These are phyloP conservation scores for Drosophila parabipectinata DNA, from an alignment of 1,140 invertebrate genomes.

Conservation along the genomic window DNA sequence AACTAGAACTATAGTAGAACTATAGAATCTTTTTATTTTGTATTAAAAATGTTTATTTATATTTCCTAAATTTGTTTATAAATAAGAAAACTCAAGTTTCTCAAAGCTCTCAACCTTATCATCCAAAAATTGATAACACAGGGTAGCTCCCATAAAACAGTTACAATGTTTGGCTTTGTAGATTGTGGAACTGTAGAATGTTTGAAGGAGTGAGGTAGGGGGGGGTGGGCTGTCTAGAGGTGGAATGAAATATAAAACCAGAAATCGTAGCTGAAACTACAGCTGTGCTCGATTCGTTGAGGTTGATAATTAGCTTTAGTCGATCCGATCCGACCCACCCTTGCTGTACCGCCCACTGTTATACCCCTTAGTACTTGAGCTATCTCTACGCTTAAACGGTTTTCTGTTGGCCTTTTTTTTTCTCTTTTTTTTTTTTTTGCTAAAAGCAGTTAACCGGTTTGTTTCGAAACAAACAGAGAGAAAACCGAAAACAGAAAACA, in stretches of 20 bases:
- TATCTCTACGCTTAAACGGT: slow-evolving; percentile 68
- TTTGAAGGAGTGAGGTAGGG: background rate
- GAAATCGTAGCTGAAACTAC: background rate
- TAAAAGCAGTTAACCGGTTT: slow-evolving; percentile 71
- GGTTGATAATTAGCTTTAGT: slow-evolving; percentile 68
- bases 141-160: slow-evolving; percentile 28
- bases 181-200: slow-evolving; percentile 22
- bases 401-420: slow-evolving; percentile 34
- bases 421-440: slow-evolving; percentile 56
- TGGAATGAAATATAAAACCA: slow-evolving; percentile 31
- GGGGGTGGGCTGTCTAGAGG: background rate
- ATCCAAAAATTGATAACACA: slow-evolving; percentile 35
- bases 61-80: too few species aligned
- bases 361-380: slow-evolving; percentile 19
- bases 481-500: slow-evolving; percentile 55
- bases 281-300: slow-evolving; percentile 66
- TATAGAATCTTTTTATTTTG: too few species aligned
- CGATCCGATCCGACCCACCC: slow-evolving; percentile 27
- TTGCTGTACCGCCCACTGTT: background rate
- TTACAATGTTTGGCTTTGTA: slow-evolving; percentile 53
- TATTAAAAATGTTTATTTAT: too few species aligned
- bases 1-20: too few species aligned
- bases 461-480: slow-evolving; percentile 74
- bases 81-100: too few species aligned
- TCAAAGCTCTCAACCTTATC: too few species aligned